Base-by-base conservation (phyloP, 2,888 invertebrate genomes). In the Acanthacorydalis orientalis region DNA sequence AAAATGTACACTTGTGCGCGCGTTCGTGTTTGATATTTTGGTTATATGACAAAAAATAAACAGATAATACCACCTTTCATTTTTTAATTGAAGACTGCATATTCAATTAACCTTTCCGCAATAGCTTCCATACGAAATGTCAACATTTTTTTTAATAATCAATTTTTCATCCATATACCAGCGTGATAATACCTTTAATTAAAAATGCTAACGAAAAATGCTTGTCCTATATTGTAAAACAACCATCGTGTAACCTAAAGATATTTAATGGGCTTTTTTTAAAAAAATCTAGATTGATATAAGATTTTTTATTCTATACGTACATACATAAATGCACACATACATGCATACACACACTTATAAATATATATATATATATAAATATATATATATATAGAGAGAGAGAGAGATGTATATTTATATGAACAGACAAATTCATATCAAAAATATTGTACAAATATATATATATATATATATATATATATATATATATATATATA, bases 301-400 rank as follows among this genome's bases (percentile, higher is more conserved):
- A n/a, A n/a, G n/a, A n/a, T n/a, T n/a, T n/a, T n/a, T n/a, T n/a
- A n/a, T n/a, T n/a, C n/a, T n/a, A n/a, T 31, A 23, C 31, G 31
- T 44, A 44, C 31, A 31, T 44, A 44, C 31, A 44, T 23, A 44
- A 34, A 34, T 34, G 9, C 8, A 34, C 11, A 34, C 11, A 9
- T 34, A 9, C 11, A 9, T 34, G 34, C 11, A 34, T 34, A 9
- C 34, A 9, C 8, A 34, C 11, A 34, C 11, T 9, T 34, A 34
- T 34, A 34, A 31, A 44, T 44, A 44, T 44, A 44, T 44, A 44
- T 44, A 44, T 44, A 44, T 44, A 44, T 44, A 44, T 44, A 44
- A 31, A 44, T 44, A 44, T 44, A n/a, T n/a, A n/a, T n/a, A n/a
- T n/a, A n/a, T n/a, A n/a, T n/a, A n/a, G n/a, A n/a, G n/a, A n/a